Evolutionary conservation across 2,888 invertebrate genomes (phyloP), one percentile per base, ranked within the genome.

Genomic region (Tinea pellionella): DNA sequence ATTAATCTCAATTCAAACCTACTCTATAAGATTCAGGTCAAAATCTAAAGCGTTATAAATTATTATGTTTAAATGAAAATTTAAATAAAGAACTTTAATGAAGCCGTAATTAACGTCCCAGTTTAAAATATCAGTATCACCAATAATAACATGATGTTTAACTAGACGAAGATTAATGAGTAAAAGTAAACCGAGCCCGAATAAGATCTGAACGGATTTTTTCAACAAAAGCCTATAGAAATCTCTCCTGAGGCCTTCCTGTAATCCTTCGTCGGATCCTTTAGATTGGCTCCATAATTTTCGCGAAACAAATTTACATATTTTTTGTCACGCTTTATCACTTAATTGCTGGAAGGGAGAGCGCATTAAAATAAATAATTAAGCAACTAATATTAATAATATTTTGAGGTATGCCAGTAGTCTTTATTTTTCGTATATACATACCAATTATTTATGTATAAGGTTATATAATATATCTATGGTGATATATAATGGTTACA

Each of bases 261-360:
- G 29, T 76, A 74, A 76, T 77, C 74, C 70, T 61, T 60, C 63
- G 63, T 61, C 65, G 72, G 72, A 72, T 73, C 67, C 68, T 65
- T 64, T 66, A 73, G 74, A 77, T 78, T 74, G 75, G 71, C 66
- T 68, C 70, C 67, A 68, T 70, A 77, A 78, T 76, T 76, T 80
- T 76, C 74, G 8, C 71, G 71, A 74, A 79, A 76, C 75, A 77
- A 77, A 80, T 80, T 78, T 59, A 59, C 61, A 61, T 61, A 61
- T 59, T 61, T 61, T 61, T 24, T 30, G 29, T 24, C 24, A 24
- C 24, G 24, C 24, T 24, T 24, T 24, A 24, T 3, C 32, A 60
- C 55, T 59, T 42, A 59, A 59, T 18, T 13, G 37, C n/a, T 55
- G 55, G 55, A 55, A 16, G 16, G 15, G 13, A 47, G 9, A 37